Conservation (phyloP, 92 coral and sea anemone genomes). For the Phenganax marumi region DNA sequence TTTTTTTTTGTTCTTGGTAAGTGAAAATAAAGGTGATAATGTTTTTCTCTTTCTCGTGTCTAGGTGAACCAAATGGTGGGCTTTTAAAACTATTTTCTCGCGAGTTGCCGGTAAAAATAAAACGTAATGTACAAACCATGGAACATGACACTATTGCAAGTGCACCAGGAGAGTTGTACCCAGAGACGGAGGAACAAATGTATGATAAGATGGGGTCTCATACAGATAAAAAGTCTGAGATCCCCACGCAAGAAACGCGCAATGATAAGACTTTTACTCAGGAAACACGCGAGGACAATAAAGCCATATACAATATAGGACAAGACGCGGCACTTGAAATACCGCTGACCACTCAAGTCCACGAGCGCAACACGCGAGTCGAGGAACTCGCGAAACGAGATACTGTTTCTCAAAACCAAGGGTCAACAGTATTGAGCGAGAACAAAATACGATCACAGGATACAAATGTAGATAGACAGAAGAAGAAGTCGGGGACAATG, state of each 20-base stretch:
- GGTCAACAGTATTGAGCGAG: not conserved
- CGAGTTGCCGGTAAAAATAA: not conserved
- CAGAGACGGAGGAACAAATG: slow-evolving; percentile 39
- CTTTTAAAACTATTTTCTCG: slow-evolving; percentile 20
- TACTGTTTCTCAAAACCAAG: not conserved
- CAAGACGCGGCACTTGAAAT: slow-evolving; percentile 30
- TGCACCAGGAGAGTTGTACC: slow-evolving; percentile 35
- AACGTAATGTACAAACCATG: not conserved
- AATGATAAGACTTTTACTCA: not conserved
- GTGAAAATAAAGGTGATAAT: not conserved
- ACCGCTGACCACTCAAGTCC: slow-evolving; percentile 19
- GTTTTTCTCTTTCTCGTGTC: not conserved
- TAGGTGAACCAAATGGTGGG: not conserved
- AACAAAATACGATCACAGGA: not conserved
- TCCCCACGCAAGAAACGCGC: slow-evolving; percentile 15
- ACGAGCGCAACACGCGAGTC: not conserved
- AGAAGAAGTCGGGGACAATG: not conserved
- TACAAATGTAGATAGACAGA: not conserved
- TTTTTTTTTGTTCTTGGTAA: no score
- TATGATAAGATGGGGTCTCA: slow-evolving; percentile 33
- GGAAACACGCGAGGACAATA: not conserved
- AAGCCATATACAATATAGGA: slow-evolving; percentile 28
- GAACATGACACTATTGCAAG: slow-evolving; percentile 1
- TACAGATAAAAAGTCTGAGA: slow-evolving; percentile 26
- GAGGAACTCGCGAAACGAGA: slow-evolving; percentile 15